Base-by-base conservation (phyloP, 35 echinoderm and acorn worm species). In the Eucidaris tribuloides region DNA sequence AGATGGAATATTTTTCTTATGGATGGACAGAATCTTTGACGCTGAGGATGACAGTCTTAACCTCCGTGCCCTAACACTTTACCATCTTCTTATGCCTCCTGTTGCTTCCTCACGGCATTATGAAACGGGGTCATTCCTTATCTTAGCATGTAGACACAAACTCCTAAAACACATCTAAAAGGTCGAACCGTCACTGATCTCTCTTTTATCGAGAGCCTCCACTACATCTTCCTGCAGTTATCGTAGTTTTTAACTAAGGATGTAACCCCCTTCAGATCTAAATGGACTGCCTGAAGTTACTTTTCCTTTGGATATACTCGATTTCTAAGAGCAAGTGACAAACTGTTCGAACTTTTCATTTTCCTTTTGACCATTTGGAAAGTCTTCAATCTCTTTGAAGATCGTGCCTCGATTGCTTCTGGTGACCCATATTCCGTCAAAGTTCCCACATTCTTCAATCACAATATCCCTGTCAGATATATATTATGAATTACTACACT, bases 331-430 rank as follows among this genome's bases (percentile, higher is more conserved):
- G 45, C 19, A 79, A 42, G 24, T 46, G 50, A 7, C 76, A 50
- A 79, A 50, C 0, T 77, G 31, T 35, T 40, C 30, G 14, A 81
- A 46, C 25, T 58, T 81, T 52, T 52, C 48, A n/a, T 52, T 52
- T n/a, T 52, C 48, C 48, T n/a, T 52, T 52, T 52, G 48, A 14
- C 37, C 7, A 3, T 78, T 90, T 3, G 62, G 80, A 42, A 84
- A 90, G 0, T 77, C 63, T 49, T 86, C 71, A 22, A 85, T 29
- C 57, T 56, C 87, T 31, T 62, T 87, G 34, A 23, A 92, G 59
- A 19, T 92, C 90, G 3, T 86, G 62, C 52, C n/a, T 92, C 90
- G 1, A 92, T 42, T 34, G 90, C 90, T 42, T 87, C 90, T n/a
- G 62, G 32, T 20, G 90, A 92, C 18, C 84, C 90, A 78, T 82